Conservation (phyloP, 2,888 invertebrate genomes). For the Sthenelais limicola region DNA sequence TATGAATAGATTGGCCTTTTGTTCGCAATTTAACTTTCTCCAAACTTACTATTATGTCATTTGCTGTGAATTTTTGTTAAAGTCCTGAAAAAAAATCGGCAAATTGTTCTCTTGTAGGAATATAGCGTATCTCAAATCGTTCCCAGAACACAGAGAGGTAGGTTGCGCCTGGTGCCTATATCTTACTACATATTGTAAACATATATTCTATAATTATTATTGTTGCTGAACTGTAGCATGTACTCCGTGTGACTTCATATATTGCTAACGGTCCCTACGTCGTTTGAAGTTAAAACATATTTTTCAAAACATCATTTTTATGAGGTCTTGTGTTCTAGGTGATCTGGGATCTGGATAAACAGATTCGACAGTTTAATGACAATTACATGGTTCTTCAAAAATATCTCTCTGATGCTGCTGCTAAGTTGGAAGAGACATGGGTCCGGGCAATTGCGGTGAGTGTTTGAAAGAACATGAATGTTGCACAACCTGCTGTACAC, state of each 20-base stretch:
- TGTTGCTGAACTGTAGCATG: too few species aligned
- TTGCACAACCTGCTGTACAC: too few species aligned
- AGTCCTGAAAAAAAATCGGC: too few species aligned
- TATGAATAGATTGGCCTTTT: background rate
- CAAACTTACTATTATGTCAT: background rate
- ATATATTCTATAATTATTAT: too few species aligned
- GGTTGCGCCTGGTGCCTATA: conserved; percentile 27
- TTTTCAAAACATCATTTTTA: background rate
- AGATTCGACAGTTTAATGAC: conserved; percentile 57
- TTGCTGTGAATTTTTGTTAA: too few species aligned
- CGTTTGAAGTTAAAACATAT: background rate
- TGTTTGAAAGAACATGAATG: too few species aligned
- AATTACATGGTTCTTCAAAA: conserved; percentile 63
- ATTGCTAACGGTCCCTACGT: too few species aligned
- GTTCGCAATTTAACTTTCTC: too few species aligned
- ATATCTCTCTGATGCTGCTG: conserved; percentile 59
- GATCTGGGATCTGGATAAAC: conserved; percentile 53
- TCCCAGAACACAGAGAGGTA: conserved; percentile 56
- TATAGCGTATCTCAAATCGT: conserved; percentile 54
- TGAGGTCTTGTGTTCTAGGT: conserved; percentile 51
- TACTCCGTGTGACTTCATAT: too few species aligned
- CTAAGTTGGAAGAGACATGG: conserved; percentile 53
- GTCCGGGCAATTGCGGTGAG: too few species aligned
- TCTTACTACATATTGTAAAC: background rate
- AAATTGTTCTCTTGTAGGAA: conserved; percentile 59